These are phyloP conservation scores for Timandra comae DNA, from an alignment of 2,888 invertebrate genomes.

Conservation along the genomic window DNA sequence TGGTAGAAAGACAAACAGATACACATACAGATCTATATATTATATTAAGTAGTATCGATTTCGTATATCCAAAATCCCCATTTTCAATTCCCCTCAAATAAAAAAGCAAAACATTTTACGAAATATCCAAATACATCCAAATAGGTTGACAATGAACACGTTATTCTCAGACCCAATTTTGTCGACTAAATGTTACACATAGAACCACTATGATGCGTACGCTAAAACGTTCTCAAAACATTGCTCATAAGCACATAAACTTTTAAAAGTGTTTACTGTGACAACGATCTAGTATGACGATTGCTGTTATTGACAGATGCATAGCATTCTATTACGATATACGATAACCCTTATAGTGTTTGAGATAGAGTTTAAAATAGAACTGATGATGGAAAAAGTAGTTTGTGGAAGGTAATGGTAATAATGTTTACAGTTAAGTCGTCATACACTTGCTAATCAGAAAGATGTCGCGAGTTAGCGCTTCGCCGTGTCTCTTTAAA, in stretches of 20 bases:
- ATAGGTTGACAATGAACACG: slow-evolving; percentile 40
- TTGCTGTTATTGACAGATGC: slow-evolving; percentile 21
- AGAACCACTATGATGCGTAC: slow-evolving; percentile 61
- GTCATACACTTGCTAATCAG: slow-evolving; percentile 67
- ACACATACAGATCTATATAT: no score
- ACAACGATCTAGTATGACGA: slow-evolving; percentile 64
- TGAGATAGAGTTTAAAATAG: slow-evolving; percentile 19
- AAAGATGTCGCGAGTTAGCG: slow-evolving; percentile 71
- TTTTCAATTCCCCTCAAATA: no score
- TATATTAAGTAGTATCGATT: no score
- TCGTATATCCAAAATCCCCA: no score
- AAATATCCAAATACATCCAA: slow-evolving; percentile 50
- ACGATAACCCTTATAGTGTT: slow-evolving; percentile 9
- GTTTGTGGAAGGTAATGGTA: slow-evolving; percentile 46
- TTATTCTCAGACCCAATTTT: slow-evolving; percentile 53
- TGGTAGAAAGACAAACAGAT: no score
- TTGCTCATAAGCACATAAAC: slow-evolving; percentile 66
- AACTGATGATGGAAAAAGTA: slow-evolving; percentile 27
- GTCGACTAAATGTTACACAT: slow-evolving; percentile 46
- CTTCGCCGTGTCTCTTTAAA: slow-evolving; percentile 74
- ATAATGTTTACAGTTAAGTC: slow-evolving; percentile 73
- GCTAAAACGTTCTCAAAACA: slow-evolving; percentile 70
- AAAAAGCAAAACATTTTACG: slow-evolving; percentile 39
- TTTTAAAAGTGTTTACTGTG: slow-evolving; percentile 73
- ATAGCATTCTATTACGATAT: no score